phyloP scores from a whole-genome alignment of 92 coral and sea anemone species.

The Palythoa caribaeorum region DNA sequence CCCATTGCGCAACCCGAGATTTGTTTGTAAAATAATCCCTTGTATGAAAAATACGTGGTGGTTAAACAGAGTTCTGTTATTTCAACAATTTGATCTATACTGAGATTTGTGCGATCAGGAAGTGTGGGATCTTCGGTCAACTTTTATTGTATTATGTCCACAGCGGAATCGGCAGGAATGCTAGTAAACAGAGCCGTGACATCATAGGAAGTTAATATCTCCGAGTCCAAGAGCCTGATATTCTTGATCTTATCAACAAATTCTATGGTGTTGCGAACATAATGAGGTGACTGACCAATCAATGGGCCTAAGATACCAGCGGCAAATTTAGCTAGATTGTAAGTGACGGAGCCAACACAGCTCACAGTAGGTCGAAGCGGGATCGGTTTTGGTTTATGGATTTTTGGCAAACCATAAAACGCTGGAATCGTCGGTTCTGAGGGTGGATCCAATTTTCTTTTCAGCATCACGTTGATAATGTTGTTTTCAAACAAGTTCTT shows the following conservation, averaged over 20 bases:
- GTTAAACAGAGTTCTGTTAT: too few species aligned
- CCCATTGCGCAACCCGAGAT: too few species aligned
- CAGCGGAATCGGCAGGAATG: not conserved
- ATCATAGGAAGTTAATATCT: too few species aligned
- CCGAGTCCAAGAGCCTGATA: constrained; percentile 5
- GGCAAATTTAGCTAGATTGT: too few species aligned
- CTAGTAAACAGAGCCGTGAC: too few species aligned
- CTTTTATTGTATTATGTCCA: constrained; percentile 3
- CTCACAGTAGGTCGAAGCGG: constrained; percentile 50
- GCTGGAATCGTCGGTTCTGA: too few species aligned
- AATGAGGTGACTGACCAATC: constrained; percentile 20
- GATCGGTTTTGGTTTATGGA: constrained; percentile 55
- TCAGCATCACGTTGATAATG: constrained; percentile 39
- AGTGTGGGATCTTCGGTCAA: too few species aligned
- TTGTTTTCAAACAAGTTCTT: constrained; percentile 15
- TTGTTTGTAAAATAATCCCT: too few species aligned
- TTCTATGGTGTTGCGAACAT: not conserved
- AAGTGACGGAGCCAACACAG: constrained; percentile 49
- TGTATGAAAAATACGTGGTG: too few species aligned
- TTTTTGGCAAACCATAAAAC: constrained; percentile 51
- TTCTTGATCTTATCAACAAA: constrained; percentile 20
- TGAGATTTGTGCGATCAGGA: too few species aligned
- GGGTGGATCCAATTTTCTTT: constrained; percentile 56
- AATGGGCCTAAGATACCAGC: constrained; percentile 5
- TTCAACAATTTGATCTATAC: constrained; percentile 7